Base-by-base conservation (phyloP, 2,888 invertebrate genomes). In the Pterostichus niger region DNA sequence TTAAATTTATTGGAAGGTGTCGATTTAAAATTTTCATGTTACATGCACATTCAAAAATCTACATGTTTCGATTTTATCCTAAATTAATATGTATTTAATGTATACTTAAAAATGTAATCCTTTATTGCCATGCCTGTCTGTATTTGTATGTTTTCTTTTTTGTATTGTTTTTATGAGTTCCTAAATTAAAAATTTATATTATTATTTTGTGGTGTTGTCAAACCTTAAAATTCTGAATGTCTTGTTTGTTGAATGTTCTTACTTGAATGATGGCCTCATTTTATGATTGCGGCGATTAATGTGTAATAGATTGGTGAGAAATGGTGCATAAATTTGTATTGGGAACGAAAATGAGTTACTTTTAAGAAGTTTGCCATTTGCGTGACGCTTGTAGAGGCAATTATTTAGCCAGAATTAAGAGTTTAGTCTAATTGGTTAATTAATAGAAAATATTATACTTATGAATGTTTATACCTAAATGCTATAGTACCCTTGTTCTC, bases 321-420 rank as follows among this genome's bases (percentile, higher is more conserved):
- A 75, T 75, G 75, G 75, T 75, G 75, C 75, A 73, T 73, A 73
- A 73, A 73, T 49, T 73, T 73, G 49, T 46, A 73, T 73, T 73
- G 52, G 13, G n/a, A 17, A 40, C 9, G 31, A 52, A 52, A 75
- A 75, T 75, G 77, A 56, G 11, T 77, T 35, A 49, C 35, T 40
- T 56, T 77, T 77, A 77, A 77, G 77, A 56, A 71, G 59, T 61
- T 75, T 82, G 82, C 82, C 82, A 82, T 82, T 80, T 81, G 68
- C 56, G 81, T 73, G 71, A 81, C 71, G 81, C 81, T 81, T 81
- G 54, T 71, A 82, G 75, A 82, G 44, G 59, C 59, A 75, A 75
- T 80, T 80, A 56, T 49, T 80, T 82, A 82, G 75, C 10, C 82
- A 59, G 56, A 75, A 73, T 82, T 82, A 82, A 44, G 75, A 73